phyloP scores from a whole-genome alignment of 2,888 invertebrate species.

The Dione juno region DNA sequence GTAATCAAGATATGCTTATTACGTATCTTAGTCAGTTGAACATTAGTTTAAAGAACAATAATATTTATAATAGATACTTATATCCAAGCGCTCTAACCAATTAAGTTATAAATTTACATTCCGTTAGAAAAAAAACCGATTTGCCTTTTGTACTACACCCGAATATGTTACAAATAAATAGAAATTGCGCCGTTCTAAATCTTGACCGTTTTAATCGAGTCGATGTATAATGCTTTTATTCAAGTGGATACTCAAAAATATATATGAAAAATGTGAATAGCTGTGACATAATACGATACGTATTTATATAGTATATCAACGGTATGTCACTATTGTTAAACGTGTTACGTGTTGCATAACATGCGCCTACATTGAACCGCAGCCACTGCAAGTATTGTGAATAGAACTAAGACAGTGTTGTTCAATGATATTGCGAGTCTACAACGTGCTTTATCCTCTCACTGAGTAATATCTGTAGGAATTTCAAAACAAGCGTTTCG shows the following conservation, averaged over 20 bases:
- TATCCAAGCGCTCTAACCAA: not conserved
- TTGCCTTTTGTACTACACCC: not conserved
- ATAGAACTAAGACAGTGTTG: slow-evolving; percentile 35
- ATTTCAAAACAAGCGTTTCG: slow-evolving; percentile 54
- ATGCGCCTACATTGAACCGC: slow-evolving; percentile 25
- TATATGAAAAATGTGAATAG: not conserved
- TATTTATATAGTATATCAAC: not conserved
- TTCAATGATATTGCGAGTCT: slow-evolving; percentile 41
- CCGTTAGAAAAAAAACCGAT: no score
- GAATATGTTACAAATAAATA: not conserved
- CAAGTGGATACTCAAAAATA: no score
- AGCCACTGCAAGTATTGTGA: slow-evolving; percentile 31
- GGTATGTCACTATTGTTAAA: slow-evolving; percentile 12
- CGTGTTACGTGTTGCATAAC: slow-evolving; percentile 31
- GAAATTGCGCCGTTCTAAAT: not conserved
- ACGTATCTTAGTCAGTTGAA: not conserved
- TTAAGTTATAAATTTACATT: not conserved
- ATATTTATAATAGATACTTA: not conserved
- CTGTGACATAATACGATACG: slow-evolving; percentile 1
- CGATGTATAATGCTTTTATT: no score
- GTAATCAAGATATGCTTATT: not conserved
- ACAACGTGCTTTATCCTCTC: slow-evolving; percentile 55
- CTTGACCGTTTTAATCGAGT: no score
- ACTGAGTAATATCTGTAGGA: slow-evolving; percentile 56
- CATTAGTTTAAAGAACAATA: not conserved